Base-by-base conservation (phyloP, 2,888 invertebrate genomes). In the Ceratothoa steindachneri region DNA sequence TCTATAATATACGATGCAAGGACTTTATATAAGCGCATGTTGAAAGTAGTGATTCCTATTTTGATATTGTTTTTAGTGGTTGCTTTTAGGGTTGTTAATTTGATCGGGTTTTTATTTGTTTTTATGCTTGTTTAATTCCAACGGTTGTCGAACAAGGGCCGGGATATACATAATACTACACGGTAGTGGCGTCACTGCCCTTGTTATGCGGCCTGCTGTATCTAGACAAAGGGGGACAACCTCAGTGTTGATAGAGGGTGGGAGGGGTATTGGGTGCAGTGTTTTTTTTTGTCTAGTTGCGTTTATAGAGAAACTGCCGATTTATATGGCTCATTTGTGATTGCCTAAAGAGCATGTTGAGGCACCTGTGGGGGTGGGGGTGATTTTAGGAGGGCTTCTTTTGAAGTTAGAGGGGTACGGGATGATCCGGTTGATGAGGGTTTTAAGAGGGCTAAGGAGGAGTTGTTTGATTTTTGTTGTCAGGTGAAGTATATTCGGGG, bases 341-440 rank as follows among this genome's bases (percentile, higher is more conserved):
- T 83, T 90, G 30, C 90, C 90, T 77, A 90, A 90, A 71, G 90
- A 90, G 84, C 90, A 91, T 88, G 90, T 91, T 0, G 90, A 91
- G 80, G 90, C 90, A 72, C 90, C 91, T 2, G 86, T 90, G 80
- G 87, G 88, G 1, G 90, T 90, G 0, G 91, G 90, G 1, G 90
- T 91, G 85, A 88, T 91, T 88, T 88, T 91, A 85, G 90, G 90
- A 0, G 90, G 89, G 0, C 85, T 91, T 84, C 87, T 90, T 82
- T 86, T 91, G 85, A 91, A 91, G 83, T 87, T 90, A 85, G 90
- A 90, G 0, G 89, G n/a, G n/a, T n/a, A n/a, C n/a, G n/a, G n/a
- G n/a, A n/a, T n/a, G n/a, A n/a, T n/a, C n/a, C n/a, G n/a, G n/a
- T n/a, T n/a, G n/a, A n/a, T n/a, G n/a, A n/a, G n/a, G n/a, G n/a